These are phyloP conservation scores for Emydocephalus ijimae DNA, from an alignment of 2,113 vertebrate genomes.

Conservation along the genomic window DNA sequence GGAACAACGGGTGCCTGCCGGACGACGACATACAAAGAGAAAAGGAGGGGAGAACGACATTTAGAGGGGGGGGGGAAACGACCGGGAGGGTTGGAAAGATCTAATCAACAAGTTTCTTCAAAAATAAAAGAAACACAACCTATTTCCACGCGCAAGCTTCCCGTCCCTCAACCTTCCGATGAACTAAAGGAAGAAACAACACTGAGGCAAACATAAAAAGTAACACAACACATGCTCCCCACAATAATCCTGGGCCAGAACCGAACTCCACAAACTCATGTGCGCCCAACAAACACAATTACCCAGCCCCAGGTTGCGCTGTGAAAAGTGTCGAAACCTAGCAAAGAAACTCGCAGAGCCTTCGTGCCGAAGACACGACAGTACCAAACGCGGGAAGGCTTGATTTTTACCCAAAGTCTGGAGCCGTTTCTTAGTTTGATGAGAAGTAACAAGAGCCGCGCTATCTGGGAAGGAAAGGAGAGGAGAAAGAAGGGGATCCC, in stretches of 20 bases:
- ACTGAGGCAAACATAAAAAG: slow-evolving; percentile 18
- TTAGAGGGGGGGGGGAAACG: slow-evolving; percentile 38
- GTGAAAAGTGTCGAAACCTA: slow-evolving; percentile 37
- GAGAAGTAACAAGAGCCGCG: not conserved
- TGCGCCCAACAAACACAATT: slow-evolving; percentile 16
- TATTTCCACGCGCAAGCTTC: not conserved
- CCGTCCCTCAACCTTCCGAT: slow-evolving; percentile 11
- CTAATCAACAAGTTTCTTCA: slow-evolving; percentile 70
- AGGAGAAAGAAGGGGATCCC: not conserved
- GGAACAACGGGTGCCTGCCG: slow-evolving; percentile 97
- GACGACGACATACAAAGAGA: slow-evolving; percentile 69
- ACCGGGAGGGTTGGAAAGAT: slow-evolving; percentile 49
- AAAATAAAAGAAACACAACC: not conserved
- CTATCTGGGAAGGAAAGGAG: too few species aligned
- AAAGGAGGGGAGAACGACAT: slow-evolving; percentile 61
- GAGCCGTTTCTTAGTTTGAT: slow-evolving; percentile 48
- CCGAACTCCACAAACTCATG: slow-evolving; percentile 16
- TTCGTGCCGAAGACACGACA: slow-evolving; percentile 51
- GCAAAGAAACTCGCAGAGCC: slow-evolving; percentile 49
- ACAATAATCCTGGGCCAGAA: slow-evolving; percentile 33
- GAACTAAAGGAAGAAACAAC: not conserved
- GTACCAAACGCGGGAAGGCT: slow-evolving; percentile 45
- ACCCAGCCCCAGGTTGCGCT: slow-evolving; percentile 19
- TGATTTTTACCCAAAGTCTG: slow-evolving; percentile 44
- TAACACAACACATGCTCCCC: not conserved